phyloP scores from a whole-genome alignment of 2,888 invertebrate genomes.

The Beris morrisii region DNA sequence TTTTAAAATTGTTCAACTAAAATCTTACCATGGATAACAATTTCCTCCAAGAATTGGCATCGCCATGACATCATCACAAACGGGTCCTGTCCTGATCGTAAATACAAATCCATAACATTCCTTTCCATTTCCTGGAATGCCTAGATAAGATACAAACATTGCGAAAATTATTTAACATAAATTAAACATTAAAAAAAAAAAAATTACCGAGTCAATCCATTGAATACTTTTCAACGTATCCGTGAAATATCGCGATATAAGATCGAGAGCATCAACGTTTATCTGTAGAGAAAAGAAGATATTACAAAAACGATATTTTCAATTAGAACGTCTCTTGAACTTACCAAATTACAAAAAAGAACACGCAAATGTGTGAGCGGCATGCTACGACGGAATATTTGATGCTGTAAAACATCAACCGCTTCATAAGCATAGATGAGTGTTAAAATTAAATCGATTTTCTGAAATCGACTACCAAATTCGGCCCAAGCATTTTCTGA shows the following conservation, averaged over 20 bases:
- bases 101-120: constrained; percentile 48
- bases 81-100: constrained; percentile 56
- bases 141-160: constrained; percentile 37
- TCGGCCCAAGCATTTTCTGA: constrained; percentile 66
- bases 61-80: constrained; percentile 66
- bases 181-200: constrained; percentile 15
- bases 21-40: constrained; percentile 59
- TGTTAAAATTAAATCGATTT: constrained; percentile 51
- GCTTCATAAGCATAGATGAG: constrained; percentile 70
- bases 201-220: constrained; percentile 52
- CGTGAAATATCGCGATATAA: constrained; percentile 52
- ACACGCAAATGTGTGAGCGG: constrained; percentile 73
- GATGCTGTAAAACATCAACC: constrained; percentile 62
- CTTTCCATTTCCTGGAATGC: constrained; percentile 50
- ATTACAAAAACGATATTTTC: background rate
- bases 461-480: constrained; percentile 56
- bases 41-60: constrained; percentile 59
- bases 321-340: constrained; percentile 39
- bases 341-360: constrained; percentile 70
- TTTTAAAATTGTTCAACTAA: too few relatives aligned
- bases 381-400: constrained; percentile 69
- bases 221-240: constrained; percentile 53
- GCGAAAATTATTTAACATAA: background rate
- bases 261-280: constrained; percentile 53
- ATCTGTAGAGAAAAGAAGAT: constrained; percentile 43